Base-by-base conservation (phyloP, 2,797 vertebrate genomes). In the Micrastur ruficollis region DNA sequence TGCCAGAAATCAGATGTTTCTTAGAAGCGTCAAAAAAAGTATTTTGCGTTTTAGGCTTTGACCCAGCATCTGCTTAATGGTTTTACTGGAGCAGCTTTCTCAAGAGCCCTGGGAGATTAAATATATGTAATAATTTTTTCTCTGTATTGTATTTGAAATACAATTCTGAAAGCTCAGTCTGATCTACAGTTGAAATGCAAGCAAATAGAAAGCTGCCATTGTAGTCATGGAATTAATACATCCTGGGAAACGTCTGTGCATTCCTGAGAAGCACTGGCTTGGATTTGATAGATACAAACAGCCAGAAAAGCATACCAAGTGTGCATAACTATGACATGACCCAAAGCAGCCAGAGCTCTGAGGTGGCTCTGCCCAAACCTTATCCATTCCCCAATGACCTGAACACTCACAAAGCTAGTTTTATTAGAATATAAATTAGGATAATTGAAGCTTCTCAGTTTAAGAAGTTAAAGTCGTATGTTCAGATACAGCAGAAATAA, bases 201-300 rank as follows among this genome's bases (percentile, higher is more conserved):
- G 50, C 32, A 93, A 67, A 86, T 62, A 67, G 47, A 95, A 84
- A 72, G 66, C 65, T 89, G 70, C 74, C 59, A 46, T 86, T 94
- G 90, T 85, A 92, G 38, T 86, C 26, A 46, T 63, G 79, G 68
- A 91, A 81, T 83, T 34, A 91, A 71, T 91, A 29, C 32, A 47
- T 78, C 22, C 56, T 29, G 52, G 94, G 86, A 92, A 93, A 93
- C 81, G 85, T 96, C 36, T 92, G 67, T 87, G 81, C 78, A 62
- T 93, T 96, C 89, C 81, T 89, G 72, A 92, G 72, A 87, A 94
- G 66, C 38, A 62, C 21, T 92, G 84, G 46, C 79, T 92, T 95
- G 74, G 65, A 85, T 87, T 47, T n/a, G 27, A 18, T 36, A 67
- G 72, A 44, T 78, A 10, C 3, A 78, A 85, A 55, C 62, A 86